phyloP scores from a whole-genome alignment of 2,888 invertebrate species.

The Pseudanteris insignis region DNA sequence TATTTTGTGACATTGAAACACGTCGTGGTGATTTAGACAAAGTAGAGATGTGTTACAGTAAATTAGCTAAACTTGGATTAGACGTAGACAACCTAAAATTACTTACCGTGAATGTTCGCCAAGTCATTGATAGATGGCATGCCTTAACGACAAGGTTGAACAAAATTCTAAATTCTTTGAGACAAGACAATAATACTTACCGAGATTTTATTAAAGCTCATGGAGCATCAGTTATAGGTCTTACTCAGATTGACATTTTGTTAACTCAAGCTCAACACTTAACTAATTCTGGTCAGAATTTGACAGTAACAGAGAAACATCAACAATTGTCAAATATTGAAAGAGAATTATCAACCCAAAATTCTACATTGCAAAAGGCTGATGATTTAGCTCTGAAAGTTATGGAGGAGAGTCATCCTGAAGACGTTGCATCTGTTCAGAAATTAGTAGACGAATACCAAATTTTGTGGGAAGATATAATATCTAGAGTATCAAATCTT shows the following conservation, averaged over 20 bases:
- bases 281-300: conserved; percentile 66
- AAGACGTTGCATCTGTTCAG: conserved; percentile 70
- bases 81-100: conserved; percentile 76
- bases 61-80: conserved; percentile 74
- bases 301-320: conserved; percentile 65
- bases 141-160: conserved; percentile 71
- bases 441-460: conserved; percentile 75
- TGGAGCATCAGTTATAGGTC: conserved; percentile 75
- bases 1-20: conserved; percentile 68
- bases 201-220: conserved; percentile 78
- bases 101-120: conserved; percentile 71
- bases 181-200: conserved; percentile 71
- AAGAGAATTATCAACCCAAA: conserved; percentile 69
- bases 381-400: conserved; percentile 72
- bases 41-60: conserved; percentile 76
- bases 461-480: conserved; percentile 72
- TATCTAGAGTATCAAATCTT: conserved; percentile 67
- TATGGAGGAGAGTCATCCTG: conserved; percentile 70
- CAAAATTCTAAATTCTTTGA: conserved; percentile 70
- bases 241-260: conserved; percentile 78
- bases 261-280: conserved; percentile 77
- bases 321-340: conserved; percentile 70
- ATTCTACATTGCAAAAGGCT: conserved; percentile 69
- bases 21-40: conserved; percentile 70
- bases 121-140: conserved; percentile 74